Percentiles rank a stretch among this genome's conserved stretches.
phyloP scores from a whole-genome alignment of 2,888 invertebrate genomes.

The Morpho helenor region DNA sequence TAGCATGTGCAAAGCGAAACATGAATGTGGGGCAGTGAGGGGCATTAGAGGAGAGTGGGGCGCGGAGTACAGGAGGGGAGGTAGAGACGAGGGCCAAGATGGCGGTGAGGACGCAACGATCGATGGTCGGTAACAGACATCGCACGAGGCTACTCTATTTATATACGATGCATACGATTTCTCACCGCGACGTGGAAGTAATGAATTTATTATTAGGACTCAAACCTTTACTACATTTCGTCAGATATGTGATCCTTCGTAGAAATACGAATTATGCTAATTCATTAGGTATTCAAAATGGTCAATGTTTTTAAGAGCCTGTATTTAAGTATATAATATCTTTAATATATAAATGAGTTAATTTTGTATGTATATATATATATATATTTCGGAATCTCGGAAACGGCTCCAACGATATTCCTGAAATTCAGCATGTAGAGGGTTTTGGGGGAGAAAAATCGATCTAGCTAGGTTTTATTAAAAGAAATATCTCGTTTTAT shows the following conservation, averaged over 20 bases:
- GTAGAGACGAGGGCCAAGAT: constrained; percentile 76
- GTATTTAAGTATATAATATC: too few relatives aligned
- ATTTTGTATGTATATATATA: too few relatives aligned
- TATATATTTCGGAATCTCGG: too few relatives aligned
- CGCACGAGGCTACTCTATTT: constrained; percentile 72
- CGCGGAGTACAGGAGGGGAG: constrained; percentile 61
- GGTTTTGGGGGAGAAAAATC: too few relatives aligned
- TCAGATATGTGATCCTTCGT: neutral
- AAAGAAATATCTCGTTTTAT: too few relatives aligned
- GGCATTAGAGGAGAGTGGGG: constrained; percentile 56
- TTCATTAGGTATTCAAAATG: too few relatives aligned
- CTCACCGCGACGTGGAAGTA: constrained; percentile 47
- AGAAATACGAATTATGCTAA: neutral
- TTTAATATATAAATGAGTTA: too few relatives aligned
- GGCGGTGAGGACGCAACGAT: constrained; percentile 76
- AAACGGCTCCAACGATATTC: too few relatives aligned
- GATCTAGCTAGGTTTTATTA: too few relatives aligned
- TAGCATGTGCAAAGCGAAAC: constrained; percentile 64
- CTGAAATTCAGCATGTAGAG: too few relatives aligned
- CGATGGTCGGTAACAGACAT: constrained; percentile 73
- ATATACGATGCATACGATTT: constrained; percentile 68
- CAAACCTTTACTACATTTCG: neutral
- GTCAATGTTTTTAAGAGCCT: too few relatives aligned
- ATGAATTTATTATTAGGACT: constrained; percentile 11
- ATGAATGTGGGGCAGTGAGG: constrained; percentile 76